phyloP scores from a whole-genome alignment of 2,888 invertebrate genomes.

The Clanis bilineata region DNA sequence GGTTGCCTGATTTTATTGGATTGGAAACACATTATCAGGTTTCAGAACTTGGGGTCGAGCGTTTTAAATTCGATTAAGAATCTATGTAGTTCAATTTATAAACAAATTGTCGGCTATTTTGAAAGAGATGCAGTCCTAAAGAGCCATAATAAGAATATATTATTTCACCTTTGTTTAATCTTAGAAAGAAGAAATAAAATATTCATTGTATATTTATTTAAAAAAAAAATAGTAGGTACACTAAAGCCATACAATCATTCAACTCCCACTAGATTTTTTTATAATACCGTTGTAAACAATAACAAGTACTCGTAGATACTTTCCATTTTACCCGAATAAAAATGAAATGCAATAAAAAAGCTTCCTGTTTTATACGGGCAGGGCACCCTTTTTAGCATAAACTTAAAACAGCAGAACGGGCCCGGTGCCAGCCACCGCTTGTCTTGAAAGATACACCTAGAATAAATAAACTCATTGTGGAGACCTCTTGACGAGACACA shows the following conservation, averaged over 20 bases:
- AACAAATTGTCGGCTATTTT: too few relatives aligned
- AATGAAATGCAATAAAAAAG: conserved; percentile 33
- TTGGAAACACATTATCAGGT: conserved; percentile 24
- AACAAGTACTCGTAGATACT: not conserved
- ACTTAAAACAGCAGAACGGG: conserved; percentile 54
- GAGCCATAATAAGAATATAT: too few relatives aligned
- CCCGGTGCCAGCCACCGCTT: conserved; percentile 50
- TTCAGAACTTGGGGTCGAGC: not conserved
- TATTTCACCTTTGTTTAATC: too few relatives aligned
- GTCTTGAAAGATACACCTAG: conserved; percentile 36
- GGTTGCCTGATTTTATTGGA: conserved; percentile 35
- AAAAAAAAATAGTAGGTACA: too few relatives aligned
- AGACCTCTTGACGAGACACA: conserved; percentile 35
- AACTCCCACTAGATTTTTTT: not conserved
- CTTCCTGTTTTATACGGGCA: conserved; percentile 30
- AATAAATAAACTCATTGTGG: conserved; percentile 41
- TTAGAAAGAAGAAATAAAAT: not conserved
- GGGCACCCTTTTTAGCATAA: conserved; percentile 56
- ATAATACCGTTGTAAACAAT: not conserved
- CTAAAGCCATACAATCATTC: not conserved
- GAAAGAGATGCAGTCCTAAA: too few relatives aligned
- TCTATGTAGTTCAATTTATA: not conserved
- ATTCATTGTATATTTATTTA: too few relatives aligned
- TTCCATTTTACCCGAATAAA: conserved; percentile 20
- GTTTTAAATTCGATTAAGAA: not conserved